These are phyloP conservation scores for Brachypalpus laphriformis DNA, from an alignment of 2,888 invertebrate species.

Conservation along the genomic window DNA sequence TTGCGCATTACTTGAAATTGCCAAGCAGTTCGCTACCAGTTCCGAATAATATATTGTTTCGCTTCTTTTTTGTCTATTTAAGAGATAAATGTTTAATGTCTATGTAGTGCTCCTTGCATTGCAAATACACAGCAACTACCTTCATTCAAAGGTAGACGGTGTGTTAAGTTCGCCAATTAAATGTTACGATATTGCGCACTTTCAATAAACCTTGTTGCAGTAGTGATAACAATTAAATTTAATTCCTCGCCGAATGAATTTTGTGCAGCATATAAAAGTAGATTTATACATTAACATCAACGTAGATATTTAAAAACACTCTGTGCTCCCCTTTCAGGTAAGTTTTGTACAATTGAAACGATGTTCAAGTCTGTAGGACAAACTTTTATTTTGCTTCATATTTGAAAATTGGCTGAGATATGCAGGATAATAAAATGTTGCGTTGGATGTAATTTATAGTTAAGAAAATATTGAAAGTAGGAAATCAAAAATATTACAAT, in stretches of 20 bases:
- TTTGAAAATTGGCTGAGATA: too few relatives aligned
- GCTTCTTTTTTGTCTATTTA: neutral
- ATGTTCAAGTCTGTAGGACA: too few relatives aligned
- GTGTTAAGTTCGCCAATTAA: slow-evolving; percentile 10
- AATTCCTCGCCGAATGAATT: neutral
- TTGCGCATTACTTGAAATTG: neutral
- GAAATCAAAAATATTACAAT: too few relatives aligned
- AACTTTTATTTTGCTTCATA: too few relatives aligned
- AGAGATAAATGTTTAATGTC: neutral
- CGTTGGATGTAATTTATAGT: too few relatives aligned
- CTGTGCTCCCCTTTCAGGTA: neutral
- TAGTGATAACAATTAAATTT: slow-evolving; percentile 10
- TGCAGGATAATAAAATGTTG: too few relatives aligned
- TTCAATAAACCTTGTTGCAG: slow-evolving; percentile 28
- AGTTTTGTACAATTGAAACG: neutral
- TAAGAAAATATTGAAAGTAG: too few relatives aligned
- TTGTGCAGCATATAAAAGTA: neutral
- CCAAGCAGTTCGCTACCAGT: neutral
- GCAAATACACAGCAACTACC: neutral
- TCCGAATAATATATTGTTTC: neutral
- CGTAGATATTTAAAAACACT: neutral
- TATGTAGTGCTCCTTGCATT: too few relatives aligned
- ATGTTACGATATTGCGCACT: slow-evolving; percentile 11
- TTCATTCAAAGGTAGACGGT: neutral
- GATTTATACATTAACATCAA: neutral